These are phyloP conservation scores for Aphaenogaster ashmeadi DNA, from an alignment of 1,140 invertebrate genomes.

Conservation along the genomic window DNA sequence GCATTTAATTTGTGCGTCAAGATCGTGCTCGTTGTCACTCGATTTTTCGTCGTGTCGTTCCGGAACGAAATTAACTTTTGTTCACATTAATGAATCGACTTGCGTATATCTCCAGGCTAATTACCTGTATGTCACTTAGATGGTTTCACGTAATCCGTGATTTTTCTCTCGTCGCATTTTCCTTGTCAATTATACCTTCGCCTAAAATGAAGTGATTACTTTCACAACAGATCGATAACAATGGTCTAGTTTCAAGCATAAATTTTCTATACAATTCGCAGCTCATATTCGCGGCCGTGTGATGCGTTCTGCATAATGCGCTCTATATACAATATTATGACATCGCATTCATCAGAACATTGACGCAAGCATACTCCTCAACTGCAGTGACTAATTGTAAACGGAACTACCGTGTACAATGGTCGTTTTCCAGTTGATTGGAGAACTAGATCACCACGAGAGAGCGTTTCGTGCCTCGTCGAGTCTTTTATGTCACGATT, in stretches of 20 bases:
- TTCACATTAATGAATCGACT: neutral
- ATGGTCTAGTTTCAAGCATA: slow-evolving; percentile 12
- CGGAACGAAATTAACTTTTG: neutral
- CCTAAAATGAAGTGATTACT: neutral
- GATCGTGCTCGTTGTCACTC: slow-evolving; percentile 7
- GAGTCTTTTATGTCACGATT: slow-evolving; percentile 48
- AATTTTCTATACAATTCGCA: slow-evolving; percentile 14
- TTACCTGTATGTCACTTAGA: neutral
- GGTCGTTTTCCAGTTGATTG: slow-evolving; percentile 61
- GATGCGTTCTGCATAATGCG: slow-evolving; percentile 11
- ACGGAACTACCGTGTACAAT: slow-evolving; percentile 49
- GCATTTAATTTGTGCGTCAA: slow-evolving; percentile 48
- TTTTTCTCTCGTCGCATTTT: neutral
- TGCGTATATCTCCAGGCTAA: neutral
- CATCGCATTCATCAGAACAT: slow-evolving; percentile 37
- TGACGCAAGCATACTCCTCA: slow-evolving; percentile 46
- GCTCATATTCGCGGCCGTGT: neutral
- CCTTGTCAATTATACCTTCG: neutral
- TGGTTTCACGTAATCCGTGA: neutral
- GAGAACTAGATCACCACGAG: slow-evolving; percentile 55
- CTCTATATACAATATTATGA: slow-evolving; percentile 25
- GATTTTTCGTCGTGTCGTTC: slow-evolving; percentile 17
- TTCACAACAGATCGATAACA: neutral
- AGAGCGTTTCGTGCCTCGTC: slow-evolving; percentile 47
- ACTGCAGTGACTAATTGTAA: slow-evolving; percentile 55